Percentiles rank a stretch among this genome's conserved stretches.
Conservation (phyloP, 2,888 invertebrate species). For the Tinea trinotella region DNA sequence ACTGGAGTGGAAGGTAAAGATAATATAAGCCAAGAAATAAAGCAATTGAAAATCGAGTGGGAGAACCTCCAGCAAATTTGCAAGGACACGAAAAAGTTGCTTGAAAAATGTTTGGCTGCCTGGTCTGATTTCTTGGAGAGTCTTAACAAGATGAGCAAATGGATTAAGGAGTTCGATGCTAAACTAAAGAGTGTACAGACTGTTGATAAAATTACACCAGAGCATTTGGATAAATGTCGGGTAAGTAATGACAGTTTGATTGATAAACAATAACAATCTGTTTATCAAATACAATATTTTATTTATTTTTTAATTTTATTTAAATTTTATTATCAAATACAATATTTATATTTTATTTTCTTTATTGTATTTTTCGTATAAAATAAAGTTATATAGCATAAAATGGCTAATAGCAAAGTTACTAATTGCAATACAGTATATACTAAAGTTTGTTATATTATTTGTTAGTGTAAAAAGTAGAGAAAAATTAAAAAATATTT, state of each 20-base stretch:
- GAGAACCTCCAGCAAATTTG: slow-evolving; percentile 83
- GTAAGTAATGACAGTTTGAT: slow-evolving; percentile 67
- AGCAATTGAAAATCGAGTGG: slow-evolving; percentile 86
- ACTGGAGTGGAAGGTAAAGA: slow-evolving; percentile 90
- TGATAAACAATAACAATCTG: not conserved
- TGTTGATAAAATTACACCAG: slow-evolving; percentile 82
- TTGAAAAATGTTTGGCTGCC: slow-evolving; percentile 82
- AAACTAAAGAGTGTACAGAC: slow-evolving; percentile 77
- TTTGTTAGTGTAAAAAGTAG: no score
- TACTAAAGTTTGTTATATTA: no score
- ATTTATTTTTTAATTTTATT: slow-evolving; percentile 10
- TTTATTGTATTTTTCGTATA: not conserved
- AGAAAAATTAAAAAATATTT: not conserved
- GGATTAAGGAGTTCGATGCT: slow-evolving; percentile 80
- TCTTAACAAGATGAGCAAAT: slow-evolving; percentile 79
- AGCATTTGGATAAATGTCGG: slow-evolving; percentile 83
- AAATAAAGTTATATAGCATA: no score
- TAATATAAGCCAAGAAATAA: slow-evolving; percentile 83
- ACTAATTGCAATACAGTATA: not conserved
- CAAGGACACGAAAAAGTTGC: slow-evolving; percentile 81
- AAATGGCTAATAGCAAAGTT: not conserved
- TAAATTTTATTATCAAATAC: not conserved
- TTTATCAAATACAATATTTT: not conserved
- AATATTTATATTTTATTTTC: not conserved
- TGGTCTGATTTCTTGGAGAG: slow-evolving; percentile 87